Percentiles rank a stretch among this genome's conserved stretches.
phyloP scores from a whole-genome alignment of 2,888 invertebrate species.

The Teleogryllus oceanicus region DNA sequence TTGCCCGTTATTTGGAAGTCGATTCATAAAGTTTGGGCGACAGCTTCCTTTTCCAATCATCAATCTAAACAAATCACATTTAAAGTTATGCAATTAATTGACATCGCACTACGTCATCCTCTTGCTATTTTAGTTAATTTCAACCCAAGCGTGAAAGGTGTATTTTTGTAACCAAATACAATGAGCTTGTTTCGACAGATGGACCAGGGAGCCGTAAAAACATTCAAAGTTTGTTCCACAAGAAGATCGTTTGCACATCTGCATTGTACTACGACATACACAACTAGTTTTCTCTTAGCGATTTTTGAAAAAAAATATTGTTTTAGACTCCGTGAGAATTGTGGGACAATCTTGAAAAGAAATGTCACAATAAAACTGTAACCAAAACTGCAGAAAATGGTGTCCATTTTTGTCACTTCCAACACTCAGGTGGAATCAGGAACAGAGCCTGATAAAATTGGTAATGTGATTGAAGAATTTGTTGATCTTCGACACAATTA shows the following conservation, averaged over 20 bases:
- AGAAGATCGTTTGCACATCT: background rate
- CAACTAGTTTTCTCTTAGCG: background rate
- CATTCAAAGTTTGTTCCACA: background rate
- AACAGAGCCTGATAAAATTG: background rate
- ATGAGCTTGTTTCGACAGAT: background rate
- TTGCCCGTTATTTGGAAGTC: background rate
- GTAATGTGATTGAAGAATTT: slow-evolving; percentile 18
- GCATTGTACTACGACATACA: background rate
- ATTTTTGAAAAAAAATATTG: background rate
- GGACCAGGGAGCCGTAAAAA: background rate
- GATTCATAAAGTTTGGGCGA: background rate
- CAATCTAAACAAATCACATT: too few species aligned
- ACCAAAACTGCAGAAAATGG: too few species aligned
- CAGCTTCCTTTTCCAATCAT: background rate
- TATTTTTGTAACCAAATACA: background rate
- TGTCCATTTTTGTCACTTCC: background rate
- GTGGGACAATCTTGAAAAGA: too few species aligned
- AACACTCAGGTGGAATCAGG: background rate
- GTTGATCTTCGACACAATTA: slow-evolving; percentile 39
- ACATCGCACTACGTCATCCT: background rate
- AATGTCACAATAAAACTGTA: too few species aligned
- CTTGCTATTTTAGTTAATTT: background rate
- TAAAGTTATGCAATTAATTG: too few species aligned
- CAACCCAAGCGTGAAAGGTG: background rate
- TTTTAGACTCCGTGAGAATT: too few species aligned